These are phyloP conservation scores for Spilosoma lubricipeda DNA, from an alignment of 2,888 invertebrate genomes.

Conservation along the genomic window DNA sequence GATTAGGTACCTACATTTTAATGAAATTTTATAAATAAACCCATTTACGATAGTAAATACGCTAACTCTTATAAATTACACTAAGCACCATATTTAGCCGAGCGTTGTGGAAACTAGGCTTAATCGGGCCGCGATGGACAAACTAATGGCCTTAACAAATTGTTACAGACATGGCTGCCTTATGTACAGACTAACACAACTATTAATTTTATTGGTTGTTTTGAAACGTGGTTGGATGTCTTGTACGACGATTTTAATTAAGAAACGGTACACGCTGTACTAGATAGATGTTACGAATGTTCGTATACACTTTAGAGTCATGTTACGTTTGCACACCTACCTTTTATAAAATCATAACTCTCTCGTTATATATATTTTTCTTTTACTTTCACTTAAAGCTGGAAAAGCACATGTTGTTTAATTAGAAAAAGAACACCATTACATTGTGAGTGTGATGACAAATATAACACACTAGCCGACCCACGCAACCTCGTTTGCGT, in stretches of 20 bases:
- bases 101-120: slow-evolving; percentile 65
- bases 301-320: neutral
- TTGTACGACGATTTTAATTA: slow-evolving; percentile 26
- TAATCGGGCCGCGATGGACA: slow-evolving; percentile 58
- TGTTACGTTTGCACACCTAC: neutral
- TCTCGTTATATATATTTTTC: neutral
- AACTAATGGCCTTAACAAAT: slow-evolving; percentile 71
- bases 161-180: slow-evolving; percentile 56
- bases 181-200: slow-evolving; percentile 55
- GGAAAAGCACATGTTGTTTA: neutral
- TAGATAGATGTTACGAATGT: slow-evolving; percentile 25
- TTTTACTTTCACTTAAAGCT: neutral
- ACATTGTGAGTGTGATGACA: neutral
- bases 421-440: neutral
- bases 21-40: too few species aligned
- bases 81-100: slow-evolving; percentile 55
- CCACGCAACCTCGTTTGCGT: too few species aligned
- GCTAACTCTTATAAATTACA: slow-evolving; percentile 38
- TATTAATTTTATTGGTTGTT: slow-evolving; percentile 62
- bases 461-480: neutral
- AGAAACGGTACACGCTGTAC: slow-evolving; percentile 35
- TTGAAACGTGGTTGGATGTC: slow-evolving; percentile 47
- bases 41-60: neutral
- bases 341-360: neutral
- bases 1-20: neutral